Evolutionary conservation across 1,140 invertebrate genomes (phyloP).

Genomic region (Hycleus phaleratus): DNA sequence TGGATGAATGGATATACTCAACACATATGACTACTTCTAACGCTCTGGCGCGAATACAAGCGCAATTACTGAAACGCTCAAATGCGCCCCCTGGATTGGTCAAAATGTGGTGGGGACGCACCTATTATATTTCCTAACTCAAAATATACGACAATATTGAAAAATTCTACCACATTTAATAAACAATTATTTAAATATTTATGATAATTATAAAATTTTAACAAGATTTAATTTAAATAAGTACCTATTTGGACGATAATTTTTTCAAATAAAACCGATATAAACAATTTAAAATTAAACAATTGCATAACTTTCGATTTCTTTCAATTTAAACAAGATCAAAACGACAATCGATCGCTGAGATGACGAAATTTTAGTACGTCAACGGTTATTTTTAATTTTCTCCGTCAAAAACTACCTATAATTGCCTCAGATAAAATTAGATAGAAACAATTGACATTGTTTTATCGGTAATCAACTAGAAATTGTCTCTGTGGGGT

Average conservation of each 20-base stretch:
- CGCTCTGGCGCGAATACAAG: conserved; percentile 26
- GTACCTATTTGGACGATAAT: too few species aligned
- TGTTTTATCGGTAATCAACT: too few species aligned
- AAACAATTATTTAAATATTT: too few species aligned
- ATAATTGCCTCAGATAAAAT: background rate
- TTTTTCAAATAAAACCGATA: background rate
- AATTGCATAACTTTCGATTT: too few species aligned
- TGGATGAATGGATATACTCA: conserved; percentile 6
- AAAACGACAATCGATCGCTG: too few species aligned
- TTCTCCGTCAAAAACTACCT: background rate
- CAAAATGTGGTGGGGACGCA: conserved; percentile 12
- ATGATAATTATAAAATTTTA: too few species aligned
- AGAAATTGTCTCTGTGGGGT: too few species aligned
- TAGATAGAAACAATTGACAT: too few species aligned
- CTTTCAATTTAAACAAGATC: too few species aligned
- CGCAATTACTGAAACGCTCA: conserved; percentile 10
- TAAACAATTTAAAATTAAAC: too few species aligned
- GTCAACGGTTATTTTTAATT: conserved; percentile 5
- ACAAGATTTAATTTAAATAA: too few species aligned
- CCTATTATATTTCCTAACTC: conserved; percentile 9
- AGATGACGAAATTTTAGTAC: too few species aligned
- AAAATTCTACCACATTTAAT: background rate
- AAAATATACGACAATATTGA: conserved; percentile 5
- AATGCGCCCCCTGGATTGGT: conserved; percentile 28
- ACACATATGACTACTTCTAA: conserved; percentile 23